A percentile compares a stretch with the other conserved stretches of the same genome.
phyloP scores from a whole-genome alignment of 2,888 invertebrate genomes.

The Mongoloraphidia duomilia region DNA sequence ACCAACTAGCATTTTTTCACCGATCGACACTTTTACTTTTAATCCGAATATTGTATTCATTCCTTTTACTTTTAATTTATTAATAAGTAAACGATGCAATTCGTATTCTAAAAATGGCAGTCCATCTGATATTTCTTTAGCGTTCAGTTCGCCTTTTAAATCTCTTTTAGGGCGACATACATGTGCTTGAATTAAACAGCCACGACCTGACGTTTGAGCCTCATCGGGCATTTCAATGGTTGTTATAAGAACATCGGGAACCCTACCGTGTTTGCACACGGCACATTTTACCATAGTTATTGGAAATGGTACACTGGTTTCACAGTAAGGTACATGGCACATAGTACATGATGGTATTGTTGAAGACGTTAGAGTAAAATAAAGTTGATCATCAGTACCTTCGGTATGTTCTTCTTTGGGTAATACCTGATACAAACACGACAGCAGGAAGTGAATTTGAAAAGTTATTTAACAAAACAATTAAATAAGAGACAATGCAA shows the following conservation, averaged over 20 bases:
- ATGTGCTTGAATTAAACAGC: constrained; percentile 55
- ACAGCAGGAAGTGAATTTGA: too few relatives aligned
- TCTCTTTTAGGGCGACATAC: constrained; percentile 67
- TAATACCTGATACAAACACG: too few relatives aligned
- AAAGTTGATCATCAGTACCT: too few relatives aligned
- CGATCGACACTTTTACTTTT: constrained; percentile 53
- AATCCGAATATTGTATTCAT: constrained; percentile 91
- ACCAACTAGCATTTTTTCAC: constrained; percentile 76
- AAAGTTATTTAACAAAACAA: too few relatives aligned
- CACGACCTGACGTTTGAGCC: constrained; percentile 55
- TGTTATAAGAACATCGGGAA: constrained; percentile 81
- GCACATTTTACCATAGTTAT: constrained; percentile 58
- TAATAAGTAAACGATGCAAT: constrained; percentile 76
- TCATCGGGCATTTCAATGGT: constrained; percentile 75
- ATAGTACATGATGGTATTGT: constrained; percentile 17
- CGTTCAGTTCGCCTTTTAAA: constrained; percentile 67
- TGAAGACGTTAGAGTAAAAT: too few relatives aligned
- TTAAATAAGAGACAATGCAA: too few relatives aligned
- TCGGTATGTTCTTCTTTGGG: too few relatives aligned
- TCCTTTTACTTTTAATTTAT: constrained; percentile 83
- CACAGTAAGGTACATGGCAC: constrained; percentile 77
- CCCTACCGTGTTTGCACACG: constrained; percentile 58
- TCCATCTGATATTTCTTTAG: constrained; percentile 89
- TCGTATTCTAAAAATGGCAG: constrained; percentile 94
- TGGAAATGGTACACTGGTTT: constrained; percentile 54